Evolutionary conservation across 2,797 vertebrate genomes (phyloP), one percentile per base, ranked within the genome.

Genomic region (Tinamus major): DNA sequence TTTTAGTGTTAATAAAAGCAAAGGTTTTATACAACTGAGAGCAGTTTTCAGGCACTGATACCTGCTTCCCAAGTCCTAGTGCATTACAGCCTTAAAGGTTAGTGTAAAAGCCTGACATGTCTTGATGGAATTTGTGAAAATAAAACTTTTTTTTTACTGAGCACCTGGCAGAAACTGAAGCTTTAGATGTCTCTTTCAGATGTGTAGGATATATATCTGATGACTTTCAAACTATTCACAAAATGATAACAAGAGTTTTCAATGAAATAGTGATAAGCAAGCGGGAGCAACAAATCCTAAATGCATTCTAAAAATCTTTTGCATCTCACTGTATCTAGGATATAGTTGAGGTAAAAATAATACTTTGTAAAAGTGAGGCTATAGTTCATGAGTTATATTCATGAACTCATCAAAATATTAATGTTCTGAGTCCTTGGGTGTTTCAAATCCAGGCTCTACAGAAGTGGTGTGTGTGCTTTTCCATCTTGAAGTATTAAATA

Each of bases 201-300:
- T 62, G 9, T 58, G 62, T 75, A 91, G 48, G 21, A 24, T 91
- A n/a, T 51, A 35, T 83, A 83, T 76, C 69, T 94, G 91, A 84
- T 84, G 77, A 76, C 82, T 91, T 95, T 74, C 62, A 87, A 93
- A 86, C 53, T 91, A 94, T 85, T 88, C 2, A 74, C 59, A 94
- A 94, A 69, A 71, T 41, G 14, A 62, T 85, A 56, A 67, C 41
- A 76, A 31, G n/a, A 67, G n/a, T 83, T 77, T 92, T 85, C 72
- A 85, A 46, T 75, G 31, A 62, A 93, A 65, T 24, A 41, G 11
- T 31, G 79, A 63, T 87, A 71, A 89, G 65, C n/a, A 89, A 85
- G 65, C 65, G 26, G 46, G 26, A 93, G 19, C 33, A 83, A 42
- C 62, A 79, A 92, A 83, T 89, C 24, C 29, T 69, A 69, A 91